phyloP scores from a whole-genome alignment of 2,888 invertebrate species.

The Parnassius mnemosyne region DNA sequence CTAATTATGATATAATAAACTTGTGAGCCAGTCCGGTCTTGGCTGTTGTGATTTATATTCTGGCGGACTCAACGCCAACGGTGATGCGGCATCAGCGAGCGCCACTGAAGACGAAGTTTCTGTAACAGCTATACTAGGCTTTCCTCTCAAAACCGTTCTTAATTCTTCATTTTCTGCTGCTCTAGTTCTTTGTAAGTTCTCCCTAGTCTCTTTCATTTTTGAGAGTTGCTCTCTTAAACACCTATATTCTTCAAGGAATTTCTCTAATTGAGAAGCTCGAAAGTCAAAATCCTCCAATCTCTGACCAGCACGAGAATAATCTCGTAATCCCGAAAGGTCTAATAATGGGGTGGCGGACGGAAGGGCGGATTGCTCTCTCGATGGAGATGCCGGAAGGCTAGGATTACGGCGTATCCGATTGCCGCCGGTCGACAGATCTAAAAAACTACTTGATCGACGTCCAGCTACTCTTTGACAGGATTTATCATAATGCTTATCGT shows the following conservation, averaged over 20 bases:
- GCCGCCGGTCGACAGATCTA: slow-evolving; percentile 82
- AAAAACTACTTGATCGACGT: slow-evolving; percentile 84
- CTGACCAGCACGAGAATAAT: slow-evolving; percentile 65
- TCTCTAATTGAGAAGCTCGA: slow-evolving; percentile 88
- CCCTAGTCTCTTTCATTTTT: slow-evolving; percentile 89
- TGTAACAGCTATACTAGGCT: slow-evolving; percentile 75
- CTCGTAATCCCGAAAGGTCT: slow-evolving; percentile 80
- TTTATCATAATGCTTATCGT: slow-evolving; percentile 63
- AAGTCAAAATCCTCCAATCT: slow-evolving; percentile 85
- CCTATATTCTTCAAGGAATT: slow-evolving; percentile 89
- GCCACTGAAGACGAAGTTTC: slow-evolving; percentile 71
- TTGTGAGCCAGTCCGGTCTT: slow-evolving; percentile 69
- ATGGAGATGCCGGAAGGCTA: slow-evolving; percentile 84
- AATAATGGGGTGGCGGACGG: slow-evolving; percentile 82
- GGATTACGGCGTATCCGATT: slow-evolving; percentile 72
- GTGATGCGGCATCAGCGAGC: slow-evolving; percentile 65
- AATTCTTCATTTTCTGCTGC: slow-evolving; percentile 75
- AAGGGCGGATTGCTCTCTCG: slow-evolving; percentile 69
- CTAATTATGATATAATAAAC: slow-evolving; percentile 71
- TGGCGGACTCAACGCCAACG: slow-evolving; percentile 64
- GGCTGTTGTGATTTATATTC: slow-evolving; percentile 68
- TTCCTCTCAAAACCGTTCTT: slow-evolving; percentile 79
- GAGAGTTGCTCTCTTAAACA: slow-evolving; percentile 88
- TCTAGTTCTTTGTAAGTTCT: slow-evolving; percentile 79
- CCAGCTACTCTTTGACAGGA: slow-evolving; percentile 55